Base-by-base conservation (phyloP, 35 echinoderm and acorn worm genomes). In the Lytechinus variegatus region DNA sequence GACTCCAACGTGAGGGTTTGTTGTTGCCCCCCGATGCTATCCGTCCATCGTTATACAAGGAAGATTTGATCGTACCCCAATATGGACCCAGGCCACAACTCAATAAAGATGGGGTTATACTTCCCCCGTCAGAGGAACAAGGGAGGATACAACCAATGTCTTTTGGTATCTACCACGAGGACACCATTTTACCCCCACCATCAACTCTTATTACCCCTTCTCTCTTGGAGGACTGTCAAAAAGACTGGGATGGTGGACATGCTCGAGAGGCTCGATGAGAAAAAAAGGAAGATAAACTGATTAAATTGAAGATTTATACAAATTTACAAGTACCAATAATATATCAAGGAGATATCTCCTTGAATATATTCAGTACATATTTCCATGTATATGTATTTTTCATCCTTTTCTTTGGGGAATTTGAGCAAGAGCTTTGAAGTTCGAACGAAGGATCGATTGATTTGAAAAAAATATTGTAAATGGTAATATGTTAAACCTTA, bases 221-320 rank as follows among this genome's bases (percentile, higher is more conserved):
- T 44, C 88, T 90, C 13, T 21, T 90, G 10, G 29, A 44, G 24
- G 92, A 93, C 54, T 93, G 19, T n/a, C 52, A 54, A 0, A 57
- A 10, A 28, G 92, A 93, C 52, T 93, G 92, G 92, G 92, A 93
- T 24, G 92, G 92, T 21, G 52, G 92, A 9, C 92, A 93, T n/a
- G 92, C 92, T 44, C 92, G 92, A 57, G 92, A 93, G 52, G 92
- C 92, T 33, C 28, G 92, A 93, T 93, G 54, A 93, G 66, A n/a
- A 16, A 79, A n/a, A 79, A 19, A 24, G 19, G n/a, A 79, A 44
- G 33, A 44, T 44, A 44, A 44, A 44, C 33, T 44, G 33, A 44
- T 44, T 44, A 44, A 44, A 44, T 44, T 44, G 33, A 44, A 44
- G 33, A 44, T 44, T 44, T 44, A 44, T 44, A 2, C 33, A 44